Percentiles rank a stretch among this genome's conserved stretches.
phyloP scores from a whole-genome alignment of 2,888 invertebrate genomes.

The Pemphredon lugubris region DNA sequence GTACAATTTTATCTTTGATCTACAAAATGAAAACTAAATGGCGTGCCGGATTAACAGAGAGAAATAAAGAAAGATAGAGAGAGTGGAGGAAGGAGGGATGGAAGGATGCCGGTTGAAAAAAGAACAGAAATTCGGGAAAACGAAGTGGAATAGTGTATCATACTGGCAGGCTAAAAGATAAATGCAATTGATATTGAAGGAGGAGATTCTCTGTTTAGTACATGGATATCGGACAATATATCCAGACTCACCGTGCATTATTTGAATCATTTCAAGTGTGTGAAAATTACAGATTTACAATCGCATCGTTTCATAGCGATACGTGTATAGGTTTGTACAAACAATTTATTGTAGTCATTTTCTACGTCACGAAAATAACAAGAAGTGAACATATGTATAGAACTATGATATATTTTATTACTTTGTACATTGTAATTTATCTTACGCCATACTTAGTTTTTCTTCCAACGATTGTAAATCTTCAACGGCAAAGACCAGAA shows the following conservation, averaged over 20 bases:
- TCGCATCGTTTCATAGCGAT: slow-evolving; percentile 41
- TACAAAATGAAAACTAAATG: slow-evolving; percentile 31
- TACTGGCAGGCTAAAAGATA: slow-evolving; percentile 9
- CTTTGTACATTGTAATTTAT: slow-evolving; percentile 58
- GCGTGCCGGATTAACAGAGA: too few species aligned
- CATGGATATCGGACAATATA: slow-evolving; percentile 50
- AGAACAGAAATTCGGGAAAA: not conserved
- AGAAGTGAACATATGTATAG: slow-evolving; percentile 52
- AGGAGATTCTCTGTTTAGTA: slow-evolving; percentile 26
- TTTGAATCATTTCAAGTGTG: slow-evolving; percentile 20
- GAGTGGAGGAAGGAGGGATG: not conserved
- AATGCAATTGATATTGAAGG: slow-evolving; percentile 10
- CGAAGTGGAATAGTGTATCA: not conserved
- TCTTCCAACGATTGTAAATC: slow-evolving; percentile 21
- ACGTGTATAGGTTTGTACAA: slow-evolving; percentile 53
- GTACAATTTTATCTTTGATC: slow-evolving; percentile 42
- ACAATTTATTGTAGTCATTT: slow-evolving; percentile 53
- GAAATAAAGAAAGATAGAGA: slow-evolving; percentile 15
- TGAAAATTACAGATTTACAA: slow-evolving; percentile 34
- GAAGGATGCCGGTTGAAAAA: not conserved
- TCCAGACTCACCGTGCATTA: slow-evolving; percentile 35
- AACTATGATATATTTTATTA: slow-evolving; percentile 56
- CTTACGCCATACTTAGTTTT: slow-evolving; percentile 18
- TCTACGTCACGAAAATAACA: slow-evolving; percentile 37
- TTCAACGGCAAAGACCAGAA: slow-evolving; percentile 1